Evolutionary conservation across 1,140 invertebrate species (phyloP).

Genomic region (Alviniconcha marisindica): DNA sequence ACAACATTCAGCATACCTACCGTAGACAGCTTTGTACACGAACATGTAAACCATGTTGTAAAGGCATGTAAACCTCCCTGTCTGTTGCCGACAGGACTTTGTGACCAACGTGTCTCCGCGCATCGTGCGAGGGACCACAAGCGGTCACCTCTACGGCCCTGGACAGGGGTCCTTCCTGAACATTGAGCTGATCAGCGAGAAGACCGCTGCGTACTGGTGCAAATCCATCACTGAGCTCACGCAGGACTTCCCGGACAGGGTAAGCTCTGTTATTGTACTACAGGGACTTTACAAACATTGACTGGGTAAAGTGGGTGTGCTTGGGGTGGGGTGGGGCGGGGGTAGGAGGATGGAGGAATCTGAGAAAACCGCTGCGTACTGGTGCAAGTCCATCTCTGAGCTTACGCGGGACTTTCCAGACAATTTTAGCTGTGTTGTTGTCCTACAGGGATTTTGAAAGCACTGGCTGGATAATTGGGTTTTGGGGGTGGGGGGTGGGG

Average conservation of each 20-base stretch:
- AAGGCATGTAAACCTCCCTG: too few relatives aligned
- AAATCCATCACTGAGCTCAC: conserved; percentile 93
- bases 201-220: conserved; percentile 95
- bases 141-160: conserved; percentile 93
- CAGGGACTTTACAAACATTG: too few relatives aligned
- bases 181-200: conserved; percentile 99
- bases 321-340: too few relatives aligned
- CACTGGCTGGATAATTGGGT: too few relatives aligned
- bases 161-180: conserved; percentile 97
- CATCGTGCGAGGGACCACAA: conserved; percentile 95
- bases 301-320: too few relatives aligned
- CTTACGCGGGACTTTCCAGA: conserved; percentile 94
- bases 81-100: conserved; percentile 82
- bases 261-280: conserved; percentile 40
- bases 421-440: too few relatives aligned
- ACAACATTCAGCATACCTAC: too few relatives aligned
- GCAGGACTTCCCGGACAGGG: conserved; percentile 89
- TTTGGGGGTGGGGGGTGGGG: too few relatives aligned
- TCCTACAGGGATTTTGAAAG: too few relatives aligned
- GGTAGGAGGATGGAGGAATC: too few relatives aligned
- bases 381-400: conserved; percentile 92
- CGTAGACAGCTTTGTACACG: too few relatives aligned
- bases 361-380: conserved; percentile 78
- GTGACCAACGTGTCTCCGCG: conserved; percentile 98
- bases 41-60: too few relatives aligned